These are phyloP conservation scores for Zalophus californianus DNA, from an alignment of 2,797 vertebrate genomes.

Conservation along the genomic window DNA sequence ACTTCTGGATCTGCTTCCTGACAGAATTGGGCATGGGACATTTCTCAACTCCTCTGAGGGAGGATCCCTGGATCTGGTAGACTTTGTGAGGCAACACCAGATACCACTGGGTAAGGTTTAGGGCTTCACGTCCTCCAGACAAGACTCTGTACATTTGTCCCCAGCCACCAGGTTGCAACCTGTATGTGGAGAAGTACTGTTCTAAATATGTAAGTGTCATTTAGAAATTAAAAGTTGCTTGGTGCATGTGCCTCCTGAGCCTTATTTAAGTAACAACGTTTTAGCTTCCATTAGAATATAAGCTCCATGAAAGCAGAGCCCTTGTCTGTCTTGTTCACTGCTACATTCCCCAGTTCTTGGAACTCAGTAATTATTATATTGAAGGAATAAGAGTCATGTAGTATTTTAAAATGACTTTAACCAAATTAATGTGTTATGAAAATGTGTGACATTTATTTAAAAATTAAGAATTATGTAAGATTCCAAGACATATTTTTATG, in stretches of 20 bases:
- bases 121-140: neutral
- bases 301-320: neutral
- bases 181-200: neutral
- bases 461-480: slow-evolving; percentile 62
- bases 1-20: slow-evolving; percentile 94
- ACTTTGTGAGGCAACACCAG: slow-evolving; percentile 90
- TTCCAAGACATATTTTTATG: slow-evolving; percentile 14
- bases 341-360: neutral
- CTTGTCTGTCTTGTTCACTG: neutral
- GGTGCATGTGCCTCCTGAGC: slow-evolving; percentile 17
- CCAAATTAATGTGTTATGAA: slow-evolving; percentile 49
- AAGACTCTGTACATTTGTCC: neutral
- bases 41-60: slow-evolving; percentile 90
- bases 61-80: slow-evolving; percentile 91
- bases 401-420: slow-evolving; percentile 63
- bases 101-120: slow-evolving; percentile 94
- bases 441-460: slow-evolving; percentile 61
- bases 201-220: slow-evolving; percentile 38
- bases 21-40: slow-evolving; percentile 98
- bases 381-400: slow-evolving; percentile 41
- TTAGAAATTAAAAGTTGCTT: slow-evolving; percentile 24
- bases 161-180: neutral
- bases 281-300: slow-evolving; percentile 40
- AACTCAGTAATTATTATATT: neutral
- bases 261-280: slow-evolving; percentile 37